These are phyloP conservation scores for Microplitis demolitor DNA, from an alignment of 1,140 invertebrate species.

Conservation along the genomic window DNA sequence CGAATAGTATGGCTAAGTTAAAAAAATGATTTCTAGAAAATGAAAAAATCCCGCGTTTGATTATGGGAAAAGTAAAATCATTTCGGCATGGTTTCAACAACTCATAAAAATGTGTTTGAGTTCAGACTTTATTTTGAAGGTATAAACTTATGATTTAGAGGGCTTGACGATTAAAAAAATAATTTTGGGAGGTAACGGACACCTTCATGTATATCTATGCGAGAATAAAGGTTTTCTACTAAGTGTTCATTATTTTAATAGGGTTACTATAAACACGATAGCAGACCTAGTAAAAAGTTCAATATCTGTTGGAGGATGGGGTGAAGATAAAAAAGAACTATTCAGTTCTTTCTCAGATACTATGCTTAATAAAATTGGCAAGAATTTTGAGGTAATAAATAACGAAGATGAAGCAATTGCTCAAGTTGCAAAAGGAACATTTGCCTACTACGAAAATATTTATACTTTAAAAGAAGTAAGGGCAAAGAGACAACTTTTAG, in stretches of 20 bases:
- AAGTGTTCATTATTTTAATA: constrained; percentile 38
- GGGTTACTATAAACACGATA: constrained; percentile 78
- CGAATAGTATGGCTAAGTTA: too few relatives aligned
- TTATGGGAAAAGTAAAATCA: too few relatives aligned
- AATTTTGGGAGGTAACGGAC: too few relatives aligned
- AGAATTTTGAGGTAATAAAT: constrained; percentile 68
- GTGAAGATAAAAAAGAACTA: constrained; percentile 70
- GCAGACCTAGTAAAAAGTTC: constrained; percentile 69
- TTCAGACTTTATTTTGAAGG: too few relatives aligned
- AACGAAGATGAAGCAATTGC: constrained; percentile 66
- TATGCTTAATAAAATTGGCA: constrained; percentile 68
- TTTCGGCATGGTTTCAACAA: too few relatives aligned
- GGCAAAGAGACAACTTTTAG: constrained; percentile 62
- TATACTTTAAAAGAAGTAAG: constrained; percentile 71
- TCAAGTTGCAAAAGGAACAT: constrained; percentile 70
- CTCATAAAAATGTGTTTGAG: too few relatives aligned
- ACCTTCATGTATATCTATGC: too few relatives aligned
- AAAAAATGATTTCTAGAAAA: too few relatives aligned
- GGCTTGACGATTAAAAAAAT: too few relatives aligned
- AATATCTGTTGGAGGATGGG: constrained; percentile 72
- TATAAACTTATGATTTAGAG: too few relatives aligned
- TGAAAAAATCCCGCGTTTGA: too few relatives aligned
- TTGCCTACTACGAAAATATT: constrained; percentile 82
- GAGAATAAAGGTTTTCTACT: constrained; percentile 9
- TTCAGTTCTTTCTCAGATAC: constrained; percentile 72